Evolutionary conservation across 2,113 vertebrate genomes (phyloP).

Genomic region (Hippocampus comes): DNA sequence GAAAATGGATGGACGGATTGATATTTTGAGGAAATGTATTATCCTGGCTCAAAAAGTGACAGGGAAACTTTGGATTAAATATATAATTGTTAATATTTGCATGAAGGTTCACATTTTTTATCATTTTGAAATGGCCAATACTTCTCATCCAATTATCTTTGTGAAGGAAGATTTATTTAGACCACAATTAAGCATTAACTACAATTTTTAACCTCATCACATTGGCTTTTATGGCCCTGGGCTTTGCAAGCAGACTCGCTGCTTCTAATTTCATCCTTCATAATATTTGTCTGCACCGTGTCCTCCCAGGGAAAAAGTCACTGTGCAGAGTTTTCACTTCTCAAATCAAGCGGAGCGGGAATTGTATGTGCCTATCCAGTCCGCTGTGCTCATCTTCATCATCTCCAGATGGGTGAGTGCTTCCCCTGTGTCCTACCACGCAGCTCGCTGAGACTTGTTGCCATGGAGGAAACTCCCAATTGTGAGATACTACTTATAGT

Average conservation of each 20-base stretch:
- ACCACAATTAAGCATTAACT: neutral
- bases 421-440: neutral
- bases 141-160: neutral
- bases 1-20: too few relatives aligned
- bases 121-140: too few relatives aligned
- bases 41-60: too few relatives aligned
- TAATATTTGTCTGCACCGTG: constrained; percentile 6
- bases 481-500: constrained; percentile 9
- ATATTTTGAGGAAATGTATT: too few relatives aligned
- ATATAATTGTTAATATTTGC: too few relatives aligned
- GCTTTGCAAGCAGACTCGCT: neutral
- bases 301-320: neutral
- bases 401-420: constrained; percentile 1
- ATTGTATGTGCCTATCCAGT: constrained; percentile 1
- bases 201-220: neutral
- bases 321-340: neutral
- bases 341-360: neutral
- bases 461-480: constrained; percentile 4
- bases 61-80: too few relatives aligned
- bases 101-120: too few relatives aligned
- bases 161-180: neutral
- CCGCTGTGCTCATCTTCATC: neutral
- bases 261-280: neutral
- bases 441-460: neutral
- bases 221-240: neutral